phyloP scores from a whole-genome alignment of 2,888 invertebrate species.

The Drosophila gaucha region DNA sequence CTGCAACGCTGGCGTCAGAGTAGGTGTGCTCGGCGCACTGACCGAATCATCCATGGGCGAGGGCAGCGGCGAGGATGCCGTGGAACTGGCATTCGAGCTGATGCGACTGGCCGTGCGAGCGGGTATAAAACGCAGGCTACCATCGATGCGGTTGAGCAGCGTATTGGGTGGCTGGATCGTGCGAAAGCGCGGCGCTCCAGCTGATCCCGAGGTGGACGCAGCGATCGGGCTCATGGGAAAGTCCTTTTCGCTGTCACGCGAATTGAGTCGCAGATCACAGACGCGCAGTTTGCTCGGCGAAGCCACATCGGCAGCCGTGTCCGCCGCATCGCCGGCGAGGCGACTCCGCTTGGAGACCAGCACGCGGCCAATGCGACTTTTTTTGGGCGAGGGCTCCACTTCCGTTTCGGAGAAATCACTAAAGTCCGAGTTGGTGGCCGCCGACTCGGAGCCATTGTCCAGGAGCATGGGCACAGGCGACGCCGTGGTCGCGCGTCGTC shows the following conservation, averaged over 20 bases:
- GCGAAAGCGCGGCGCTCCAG: conserved; percentile 56
- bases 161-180: conserved; percentile 74
- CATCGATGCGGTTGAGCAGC: conserved; percentile 69
- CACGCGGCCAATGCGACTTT: conserved; percentile 85
- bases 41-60: conserved; percentile 79
- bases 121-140: conserved; percentile 63
- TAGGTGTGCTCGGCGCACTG: conserved; percentile 64
- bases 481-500: conserved; percentile 81
- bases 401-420: conserved; percentile 89
- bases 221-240: conserved; percentile 73
- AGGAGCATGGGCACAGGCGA: conserved; percentile 83
- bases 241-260: conserved; percentile 87
- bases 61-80: conserved; percentile 75
- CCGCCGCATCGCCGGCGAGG: conserved; percentile 80
- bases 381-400: conserved; percentile 91
- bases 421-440: conserved; percentile 83
- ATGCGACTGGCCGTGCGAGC: conserved; percentile 63
- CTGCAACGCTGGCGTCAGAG: conserved; percentile 39
- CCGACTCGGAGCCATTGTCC: conserved; percentile 82
- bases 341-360: conserved; percentile 85
- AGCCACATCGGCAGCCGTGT: conserved; percentile 86
- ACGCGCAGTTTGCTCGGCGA: conserved; percentile 90
- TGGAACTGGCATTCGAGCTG: conserved; percentile 70
- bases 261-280: conserved; percentile 88
- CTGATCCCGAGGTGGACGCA: conserved; percentile 38